Base-by-base conservation (phyloP, 1,140 invertebrate genomes). In the Ceratina japonica region DNA sequence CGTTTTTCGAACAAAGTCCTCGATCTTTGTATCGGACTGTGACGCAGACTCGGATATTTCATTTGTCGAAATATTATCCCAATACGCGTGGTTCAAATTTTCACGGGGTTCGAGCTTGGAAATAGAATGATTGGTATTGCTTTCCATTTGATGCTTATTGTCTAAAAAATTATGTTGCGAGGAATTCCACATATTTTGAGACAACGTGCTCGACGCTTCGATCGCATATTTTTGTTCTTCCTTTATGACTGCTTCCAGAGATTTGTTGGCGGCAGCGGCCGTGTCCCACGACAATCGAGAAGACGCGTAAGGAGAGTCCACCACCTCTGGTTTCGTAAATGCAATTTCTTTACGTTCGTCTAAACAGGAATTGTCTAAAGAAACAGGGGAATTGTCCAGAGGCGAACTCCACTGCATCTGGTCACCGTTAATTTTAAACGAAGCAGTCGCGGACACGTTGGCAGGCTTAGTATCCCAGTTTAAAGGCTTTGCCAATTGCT, bases 401-500 rank as follows among this genome's bases (percentile, higher is more conserved):
- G 61, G 22, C 8, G 79, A 5, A 5, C 58, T 77, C 81, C 81
- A 86, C 1, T 79, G 81, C 24, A 83, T 20, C n/a, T 78, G 78
- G 12, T 79, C 72, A 24, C 61, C 64, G 24, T 79, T 77, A 24
- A 52, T 79, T 27, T 83, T 86, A 31, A 44, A 79, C 15, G 61
- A 18, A 66, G 54, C 56, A 7, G 22, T 54, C 13, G 24, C 75
- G 12, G n/a, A 18, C 24, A 73, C 49, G 68, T 64, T 86, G 20
- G 66, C 71, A n/a, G 80, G 31, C 16, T 76, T 93, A 87, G 78
- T 80, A 82, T 88, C 93, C 93, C 87, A 94, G 75, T 89, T 93
- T 81, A 89, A 87, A 79, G 88, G 92, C 88, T 88, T 92, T 18
- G 88, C 93, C 75, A 93, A 70, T 51, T 93, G 91, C 71, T 93